Conservation (phyloP, 92 coral and sea anemone genomes). For the Galaxea fascicularis region DNA sequence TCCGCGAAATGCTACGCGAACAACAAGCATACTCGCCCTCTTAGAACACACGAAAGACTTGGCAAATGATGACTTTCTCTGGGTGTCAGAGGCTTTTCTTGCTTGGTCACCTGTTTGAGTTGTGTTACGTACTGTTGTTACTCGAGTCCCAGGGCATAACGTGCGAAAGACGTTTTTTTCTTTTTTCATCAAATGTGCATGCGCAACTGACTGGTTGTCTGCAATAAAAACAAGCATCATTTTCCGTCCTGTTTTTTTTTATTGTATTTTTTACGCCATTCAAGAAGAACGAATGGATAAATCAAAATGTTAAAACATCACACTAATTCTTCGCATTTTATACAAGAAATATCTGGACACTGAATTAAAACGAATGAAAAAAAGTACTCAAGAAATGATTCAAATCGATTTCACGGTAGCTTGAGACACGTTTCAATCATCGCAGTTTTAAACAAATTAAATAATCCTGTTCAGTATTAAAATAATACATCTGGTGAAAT, state of each 20-base stretch:
- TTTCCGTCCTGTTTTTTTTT: background rate
- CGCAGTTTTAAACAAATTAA: background rate
- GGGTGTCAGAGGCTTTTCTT: too few relatives aligned
- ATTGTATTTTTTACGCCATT: background rate
- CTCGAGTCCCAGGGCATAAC: too few relatives aligned
- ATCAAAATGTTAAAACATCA: background rate
- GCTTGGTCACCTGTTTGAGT: too few relatives aligned
- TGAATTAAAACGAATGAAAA: background rate
- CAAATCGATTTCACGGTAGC: background rate
- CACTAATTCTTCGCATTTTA: background rate
- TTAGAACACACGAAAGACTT: too few relatives aligned
- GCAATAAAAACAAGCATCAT: too few relatives aligned
- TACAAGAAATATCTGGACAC: background rate
- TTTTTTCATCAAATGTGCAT: too few relatives aligned
- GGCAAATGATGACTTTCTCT: too few relatives aligned
- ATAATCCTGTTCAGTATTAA: background rate
- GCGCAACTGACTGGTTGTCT: too few relatives aligned
- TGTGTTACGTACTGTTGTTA: too few relatives aligned
- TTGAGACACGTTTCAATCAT: background rate
- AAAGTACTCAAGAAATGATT: background rate
- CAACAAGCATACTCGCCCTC: too few relatives aligned
- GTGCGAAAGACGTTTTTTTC: too few relatives aligned
- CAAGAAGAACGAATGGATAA: background rate
- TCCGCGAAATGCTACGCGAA: too few relatives aligned
- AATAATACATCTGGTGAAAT: conserved; percentile 14